Percentiles rank a stretch among this genome's conserved stretches.
These are phyloP conservation scores for Platerodrilus igneus DNA, from an alignment of 2,888 invertebrate species.

Conservation along the genomic window DNA sequence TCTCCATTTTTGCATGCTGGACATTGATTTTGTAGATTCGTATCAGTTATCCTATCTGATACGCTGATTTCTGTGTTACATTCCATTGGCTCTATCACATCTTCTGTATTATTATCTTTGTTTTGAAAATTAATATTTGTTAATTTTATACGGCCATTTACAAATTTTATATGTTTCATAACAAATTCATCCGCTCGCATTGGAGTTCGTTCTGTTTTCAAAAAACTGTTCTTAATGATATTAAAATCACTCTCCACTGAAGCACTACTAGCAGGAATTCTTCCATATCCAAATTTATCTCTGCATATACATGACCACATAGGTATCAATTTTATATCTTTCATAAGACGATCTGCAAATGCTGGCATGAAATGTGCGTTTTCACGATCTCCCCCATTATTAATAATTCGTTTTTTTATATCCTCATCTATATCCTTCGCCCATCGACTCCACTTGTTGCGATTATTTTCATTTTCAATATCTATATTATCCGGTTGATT, in stretches of 20 bases:
- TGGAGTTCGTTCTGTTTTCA: constrained; percentile 1
- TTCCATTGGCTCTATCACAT: not conserved
- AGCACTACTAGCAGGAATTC: constrained; percentile 13
- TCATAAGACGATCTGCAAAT: constrained; percentile 6
- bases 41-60: not conserved
- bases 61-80: not conserved
- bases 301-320: constrained; percentile 9
- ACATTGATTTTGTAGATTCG: not conserved
- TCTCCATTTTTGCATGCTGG: constrained; percentile 10
- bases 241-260: constrained; percentile 12
- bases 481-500: not conserved
- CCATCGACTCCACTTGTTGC: not conserved
- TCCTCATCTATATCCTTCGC: not conserved
- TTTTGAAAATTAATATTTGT: not conserved
- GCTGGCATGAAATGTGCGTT: constrained; percentile 8
- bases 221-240: constrained; percentile 7
- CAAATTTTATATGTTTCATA: constrained; percentile 6
- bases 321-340: constrained; percentile 8
- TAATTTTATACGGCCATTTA: constrained; percentile 8
- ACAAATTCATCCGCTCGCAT: constrained; percentile 6
- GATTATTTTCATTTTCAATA: not conserved
- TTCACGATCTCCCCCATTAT: constrained; percentile 6
- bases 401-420: not conserved
- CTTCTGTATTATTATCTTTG: not conserved
- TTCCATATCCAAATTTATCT: constrained; percentile 11